phyloP scores from a whole-genome alignment of 2,113 vertebrate species.

The Crotophaga sulcirostris region DNA sequence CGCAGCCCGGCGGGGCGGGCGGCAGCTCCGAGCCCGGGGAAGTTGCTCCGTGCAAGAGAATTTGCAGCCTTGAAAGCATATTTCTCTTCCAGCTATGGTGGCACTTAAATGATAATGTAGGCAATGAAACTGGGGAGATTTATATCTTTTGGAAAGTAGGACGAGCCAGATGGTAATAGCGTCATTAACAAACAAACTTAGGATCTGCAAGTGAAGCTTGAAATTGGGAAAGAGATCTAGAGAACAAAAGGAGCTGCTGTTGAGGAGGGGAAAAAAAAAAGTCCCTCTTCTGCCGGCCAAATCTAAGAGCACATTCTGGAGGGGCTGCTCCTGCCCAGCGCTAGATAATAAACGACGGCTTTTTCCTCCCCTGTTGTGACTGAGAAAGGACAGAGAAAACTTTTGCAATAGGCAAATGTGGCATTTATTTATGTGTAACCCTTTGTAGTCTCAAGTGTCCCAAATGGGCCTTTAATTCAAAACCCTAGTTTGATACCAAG shows the following conservation, averaged over 20 bases:
- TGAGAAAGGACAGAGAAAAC: constrained; percentile 78
- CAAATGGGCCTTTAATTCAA: constrained; percentile 71
- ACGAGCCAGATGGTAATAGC: constrained; percentile 87
- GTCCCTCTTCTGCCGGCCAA: constrained; percentile 73
- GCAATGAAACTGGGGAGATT: constrained; percentile 79
- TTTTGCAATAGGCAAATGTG: constrained; percentile 78
- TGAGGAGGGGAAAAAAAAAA: constrained; percentile 52
- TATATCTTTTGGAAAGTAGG: constrained; percentile 90
- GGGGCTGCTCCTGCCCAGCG: constrained; percentile 72
- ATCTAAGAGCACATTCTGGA: constrained; percentile 75
- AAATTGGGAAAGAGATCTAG: constrained; percentile 82
- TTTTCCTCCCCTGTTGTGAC: constrained; percentile 75
- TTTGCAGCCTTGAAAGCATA: constrained; percentile 73
- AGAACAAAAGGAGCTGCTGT: constrained; percentile 93
- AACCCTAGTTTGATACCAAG: constrained; percentile 52
- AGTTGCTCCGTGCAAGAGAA: constrained; percentile 59
- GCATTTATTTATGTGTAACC: constrained; percentile 78
- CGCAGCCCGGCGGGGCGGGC: neutral
- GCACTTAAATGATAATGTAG: constrained; percentile 74
- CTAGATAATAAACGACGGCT: constrained; percentile 74
- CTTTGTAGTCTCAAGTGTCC: constrained; percentile 77
- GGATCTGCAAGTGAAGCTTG: constrained; percentile 83
- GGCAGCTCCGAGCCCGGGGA: constrained; percentile 49
- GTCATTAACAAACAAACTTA: constrained; percentile 88
- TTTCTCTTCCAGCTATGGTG: constrained; percentile 79